phyloP scores from a whole-genome alignment of 2,888 invertebrate genomes.

The Chloromyia formosa region DNA sequence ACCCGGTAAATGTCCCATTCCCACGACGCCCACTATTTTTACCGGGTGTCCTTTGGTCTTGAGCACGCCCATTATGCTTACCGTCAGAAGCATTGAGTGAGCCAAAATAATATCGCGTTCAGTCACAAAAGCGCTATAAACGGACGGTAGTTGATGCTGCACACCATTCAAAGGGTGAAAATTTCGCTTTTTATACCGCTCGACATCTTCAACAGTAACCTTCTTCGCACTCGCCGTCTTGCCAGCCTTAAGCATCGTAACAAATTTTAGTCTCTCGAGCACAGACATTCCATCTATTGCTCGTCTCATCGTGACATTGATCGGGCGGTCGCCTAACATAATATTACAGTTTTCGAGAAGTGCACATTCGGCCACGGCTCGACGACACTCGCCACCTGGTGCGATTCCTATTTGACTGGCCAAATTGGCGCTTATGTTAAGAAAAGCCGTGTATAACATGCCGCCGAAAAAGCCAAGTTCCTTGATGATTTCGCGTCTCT shows the following conservation, averaged over 20 bases:
- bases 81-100: constrained; percentile 78
- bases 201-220: constrained; percentile 79
- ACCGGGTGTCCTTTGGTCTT: constrained; percentile 60
- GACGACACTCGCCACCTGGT: constrained; percentile 94
- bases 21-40: constrained; percentile 90
- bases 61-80: constrained; percentile 55
- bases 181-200: constrained; percentile 78
- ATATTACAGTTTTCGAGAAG: constrained; percentile 74
- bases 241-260: constrained; percentile 32
- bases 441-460: constrained; percentile 81
- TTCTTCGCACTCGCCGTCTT: background rate
- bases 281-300: constrained; percentile 84
- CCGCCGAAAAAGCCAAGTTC: constrained; percentile 65
- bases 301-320: constrained; percentile 85
- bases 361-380: constrained; percentile 82
- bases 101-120: constrained; percentile 90
- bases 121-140: constrained; percentile 87
- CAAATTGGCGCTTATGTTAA: constrained; percentile 89
- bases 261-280: constrained; percentile 76
- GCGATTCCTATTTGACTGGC: constrained; percentile 94
- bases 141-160: constrained; percentile 84
- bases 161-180: constrained; percentile 74
- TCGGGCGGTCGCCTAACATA: constrained; percentile 89
- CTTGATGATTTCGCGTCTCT: constrained; percentile 61
- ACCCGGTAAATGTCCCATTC: constrained; percentile 91